Base-by-base conservation (phyloP, 1,140 invertebrate genomes). In the Drosophila ficusphila region DNA sequence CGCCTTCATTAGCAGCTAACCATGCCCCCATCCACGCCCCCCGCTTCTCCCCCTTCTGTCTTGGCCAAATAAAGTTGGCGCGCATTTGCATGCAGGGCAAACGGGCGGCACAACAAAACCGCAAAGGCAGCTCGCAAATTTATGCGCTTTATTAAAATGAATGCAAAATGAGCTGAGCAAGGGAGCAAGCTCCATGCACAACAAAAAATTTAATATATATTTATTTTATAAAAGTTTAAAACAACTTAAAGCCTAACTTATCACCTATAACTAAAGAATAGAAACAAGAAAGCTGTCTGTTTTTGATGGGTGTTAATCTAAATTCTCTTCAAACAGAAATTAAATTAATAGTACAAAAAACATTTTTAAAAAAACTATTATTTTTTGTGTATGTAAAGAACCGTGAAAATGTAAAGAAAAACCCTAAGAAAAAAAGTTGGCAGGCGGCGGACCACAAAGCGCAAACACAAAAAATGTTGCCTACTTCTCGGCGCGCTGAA, bases 71-170 rank as follows among this genome's bases (percentile, higher is more conserved):
- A 85, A 85, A 86, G 81, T 81, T 86, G 67, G 49, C 52, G 57
- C 71, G 33, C 72, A 85, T 86, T 85, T 85, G 81, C 81, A 81
- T 86, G 76, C 72, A 69, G 67, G 68, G 69, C 72, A 65, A 86
- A 52, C 57, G 49, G 56, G 38, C 42, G 62, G 49, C 48, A 65
- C 19, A 47, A 47, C 38, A 53, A 47, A 69, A 71, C 81, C 81
- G 67, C 81, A 85, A 76, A 74, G 68, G 72, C 67, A 81, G 46
- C 68, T 51, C 57, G 42, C 34, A 76, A 88, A 86, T 86, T 85
- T 79, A 81, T 85, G 76, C 73, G 76, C 76, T 85, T 76, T 85
- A 86, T 85, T 85, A 81, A 85, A 85, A 85, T 81, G 82, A 86
- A 85, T 81, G 56, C 81, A 52, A 81, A 85, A 85, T 73, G 67